Conservation (phyloP, 2,888 invertebrate genomes). For the Sipunculus nudus region DNA sequence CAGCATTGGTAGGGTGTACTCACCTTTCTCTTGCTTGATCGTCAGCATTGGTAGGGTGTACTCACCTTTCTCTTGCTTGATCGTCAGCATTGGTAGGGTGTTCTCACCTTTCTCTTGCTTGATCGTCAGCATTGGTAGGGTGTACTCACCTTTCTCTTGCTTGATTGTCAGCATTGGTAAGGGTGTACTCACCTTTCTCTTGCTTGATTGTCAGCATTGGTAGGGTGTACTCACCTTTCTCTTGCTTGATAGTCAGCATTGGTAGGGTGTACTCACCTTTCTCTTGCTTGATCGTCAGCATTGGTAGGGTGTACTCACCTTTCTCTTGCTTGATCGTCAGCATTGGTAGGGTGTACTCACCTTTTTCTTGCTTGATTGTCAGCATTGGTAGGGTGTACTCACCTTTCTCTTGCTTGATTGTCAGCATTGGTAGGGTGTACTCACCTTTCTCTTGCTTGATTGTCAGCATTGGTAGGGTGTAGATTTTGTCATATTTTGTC, state of each 20-base stretch:
- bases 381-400: conserved; percentile 73
- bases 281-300: conserved; percentile 86
- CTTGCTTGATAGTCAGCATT: conserved; percentile 86
- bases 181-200: conserved; percentile 84
- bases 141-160: no score
- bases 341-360: conserved; percentile 94
- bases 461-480: conserved; percentile 95
- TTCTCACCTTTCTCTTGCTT: no score
- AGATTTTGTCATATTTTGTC: conserved; percentile 83
- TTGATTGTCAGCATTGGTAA: no score
- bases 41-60: no score
- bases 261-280: conserved; percentile 87
- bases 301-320: conserved; percentile 89
- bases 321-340: conserved; percentile 96
- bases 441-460: conserved; percentile 93
- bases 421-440: conserved; percentile 83
- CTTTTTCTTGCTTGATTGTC: conserved; percentile 80
- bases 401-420: conserved; percentile 78
- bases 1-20: no score
- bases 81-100: no score
- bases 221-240: conserved; percentile 84
- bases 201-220: conserved; percentile 98
- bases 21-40: no score
- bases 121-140: no score
- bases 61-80: no score